Evolutionary conservation across 2,113 vertebrate species (phyloP), one percentile per base, ranked within the genome.

Genomic region (Urocynchramus pylzowi): DNA sequence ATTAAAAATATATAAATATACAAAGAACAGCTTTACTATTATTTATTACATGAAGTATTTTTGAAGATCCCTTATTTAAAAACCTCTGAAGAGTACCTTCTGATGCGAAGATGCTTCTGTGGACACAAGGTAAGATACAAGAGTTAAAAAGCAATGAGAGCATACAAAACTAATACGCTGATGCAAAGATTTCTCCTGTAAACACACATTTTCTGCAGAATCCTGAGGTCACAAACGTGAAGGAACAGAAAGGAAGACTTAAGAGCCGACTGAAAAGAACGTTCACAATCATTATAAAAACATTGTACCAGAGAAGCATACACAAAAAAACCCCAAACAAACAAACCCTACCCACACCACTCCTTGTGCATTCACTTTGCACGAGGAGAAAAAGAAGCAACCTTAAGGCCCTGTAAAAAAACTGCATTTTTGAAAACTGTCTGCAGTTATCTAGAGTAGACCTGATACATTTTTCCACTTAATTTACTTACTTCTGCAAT

Each of bases 1-100:
- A 74, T 75, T 87, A 67, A 67, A 91, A 95, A 73, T 69, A 81
- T 80, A 65, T 37, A 92, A 71, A 60, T 41, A 80, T 16, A 82
- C 9, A 54, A 84, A 75, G 17, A 91, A 77, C 19, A 88, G 64
- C 11, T 77, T 78, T 74, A 71, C 8, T 44, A 19, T 80, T 76
- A 65, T 42, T 60, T 37, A 71, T 61, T 82, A 73, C 11, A n/a
- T 31, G 28, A 69, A 82, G 26, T 71, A 71, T 59, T 71, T 84
- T 57, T 42, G 57, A 76, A 64, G 28, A n/a, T 53, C 22, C 31
- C 27, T 50, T 76, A 61, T 85, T 89, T 79, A 23, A 93, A 93
- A 91, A 31, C 6, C 26, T 68, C 49, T 60, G 11, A 56, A 54
- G 54, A 87, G 20, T 28, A 87, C 26, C 39, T 78, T 84, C 57